Evolutionary conservation across 2,113 vertebrate species (phyloP), one percentile per base, ranked within the genome.

Genomic region (Anser cygnoides): DNA sequence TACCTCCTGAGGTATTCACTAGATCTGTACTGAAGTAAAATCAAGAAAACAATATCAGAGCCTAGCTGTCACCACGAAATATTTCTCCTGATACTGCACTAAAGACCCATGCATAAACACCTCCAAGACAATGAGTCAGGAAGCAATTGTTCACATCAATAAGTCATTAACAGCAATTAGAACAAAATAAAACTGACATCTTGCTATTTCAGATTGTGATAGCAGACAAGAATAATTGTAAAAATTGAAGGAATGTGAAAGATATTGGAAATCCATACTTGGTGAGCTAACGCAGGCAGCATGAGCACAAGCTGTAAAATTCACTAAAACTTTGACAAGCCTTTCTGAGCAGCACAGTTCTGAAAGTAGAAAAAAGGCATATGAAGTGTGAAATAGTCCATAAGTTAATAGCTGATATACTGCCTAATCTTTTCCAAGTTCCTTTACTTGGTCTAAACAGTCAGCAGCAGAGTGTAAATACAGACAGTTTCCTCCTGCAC

Each of bases 131-230:
- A 11, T 79, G 49, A 87, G 54, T 72, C 4, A 8, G 91, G 84
- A 89, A 77, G 31, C 4, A 80, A 71, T n/a, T 73, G 23, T 39
- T 90, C 50, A 5, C 61, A 87, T 89, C 74, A 68, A 18, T 37
- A 94, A 88, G 44, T 68, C 37, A 75, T 96, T 61, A 93, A 50
- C 77, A 96, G 62, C 58, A 90, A 96, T 94, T 96, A 92, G 59
- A 43, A 77, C 41, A 95, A 70, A 89, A 75, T 29, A 88, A 81
- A 91, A 92, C 66, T 67, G 70, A 15, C 55, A 72, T 39, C 46
- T 86, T 79, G 71, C 62, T 89, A 31, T 77, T 94, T 72, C 70
- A 92, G 35, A 89, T 78, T 63, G 61, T 49, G 81, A 75, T 35
- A 78, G 71, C 87, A 86, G 35, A 55, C 21, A 86, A 70, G 20